phyloP scores from a whole-genome alignment of 2,888 invertebrate genomes.

The Synergus itoensis region DNA sequence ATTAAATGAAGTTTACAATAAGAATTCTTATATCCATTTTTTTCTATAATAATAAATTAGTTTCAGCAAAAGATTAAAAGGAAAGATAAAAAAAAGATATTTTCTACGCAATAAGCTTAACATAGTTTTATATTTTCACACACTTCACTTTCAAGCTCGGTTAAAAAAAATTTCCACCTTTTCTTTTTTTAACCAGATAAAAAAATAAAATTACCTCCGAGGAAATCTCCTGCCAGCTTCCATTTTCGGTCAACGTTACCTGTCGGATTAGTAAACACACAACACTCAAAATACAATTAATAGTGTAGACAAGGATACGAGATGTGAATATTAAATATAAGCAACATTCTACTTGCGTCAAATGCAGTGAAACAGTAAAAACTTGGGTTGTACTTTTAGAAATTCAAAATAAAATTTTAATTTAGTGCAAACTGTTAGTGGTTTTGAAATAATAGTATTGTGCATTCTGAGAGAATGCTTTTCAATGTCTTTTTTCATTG shows the following conservation, averaged over 20 bases:
- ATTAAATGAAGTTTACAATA: background rate
- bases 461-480: background rate
- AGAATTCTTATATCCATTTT: background rate
- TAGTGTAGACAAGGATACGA: conserved; percentile 35
- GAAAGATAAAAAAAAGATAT: conserved; percentile 43
- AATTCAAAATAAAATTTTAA: background rate
- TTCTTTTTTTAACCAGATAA: background rate
- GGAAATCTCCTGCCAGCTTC: conserved; percentile 78
- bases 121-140: conserved; percentile 15
- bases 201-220: conserved; percentile 69
- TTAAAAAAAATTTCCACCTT: background rate
- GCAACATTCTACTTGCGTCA: background rate
- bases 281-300: conserved; percentile 52
- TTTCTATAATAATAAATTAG: background rate
- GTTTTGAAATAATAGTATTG: background rate
- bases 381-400: background rate
- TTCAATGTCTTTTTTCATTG: no score
- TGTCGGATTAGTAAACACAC: conserved; percentile 74
- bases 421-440: background rate
- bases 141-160: background rate
- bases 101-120: conserved; percentile 38
- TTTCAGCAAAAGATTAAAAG: conserved; percentile 41
- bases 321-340: background rate
- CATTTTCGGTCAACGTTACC: conserved; percentile 77
- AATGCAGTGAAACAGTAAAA: background rate